phyloP scores from a whole-genome alignment of 2,113 vertebrate species.

The Thamnaconus septentrionalis region DNA sequence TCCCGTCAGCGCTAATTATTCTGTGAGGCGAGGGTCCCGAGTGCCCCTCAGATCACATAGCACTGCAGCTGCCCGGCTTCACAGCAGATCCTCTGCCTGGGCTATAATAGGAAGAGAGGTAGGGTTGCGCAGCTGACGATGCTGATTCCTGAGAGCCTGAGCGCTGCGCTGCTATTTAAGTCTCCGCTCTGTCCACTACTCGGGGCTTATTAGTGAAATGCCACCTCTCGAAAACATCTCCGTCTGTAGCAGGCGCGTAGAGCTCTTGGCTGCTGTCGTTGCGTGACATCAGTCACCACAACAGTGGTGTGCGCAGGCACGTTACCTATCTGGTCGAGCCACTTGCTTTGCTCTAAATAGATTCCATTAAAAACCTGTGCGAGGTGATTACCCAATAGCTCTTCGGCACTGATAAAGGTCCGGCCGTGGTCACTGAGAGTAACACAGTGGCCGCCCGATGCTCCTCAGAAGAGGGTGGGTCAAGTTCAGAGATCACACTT shows the following conservation, averaged over 20 bases:
- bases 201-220: conserved; percentile 43
- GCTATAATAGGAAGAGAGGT: conserved; percentile 82
- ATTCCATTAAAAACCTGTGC: too few relatives aligned
- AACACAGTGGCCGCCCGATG: too few relatives aligned
- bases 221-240: neutral
- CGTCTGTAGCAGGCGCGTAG: neutral
- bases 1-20: conserved; percentile 54
- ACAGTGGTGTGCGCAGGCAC: too few relatives aligned
- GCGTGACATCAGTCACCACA: neutral
- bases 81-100: conserved; percentile 67
- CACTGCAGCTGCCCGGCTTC: conserved; percentile 74
- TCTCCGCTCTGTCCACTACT: conserved; percentile 46
- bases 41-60: conserved; percentile 69
- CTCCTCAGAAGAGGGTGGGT: too few relatives aligned
- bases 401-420: too few relatives aligned
- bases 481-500: too few relatives aligned
- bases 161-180: conserved; percentile 76
- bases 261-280: neutral
- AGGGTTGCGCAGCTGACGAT: conserved; percentile 78
- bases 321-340: too few relatives aligned
- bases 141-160: conserved; percentile 74
- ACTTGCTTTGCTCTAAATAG: too few relatives aligned
- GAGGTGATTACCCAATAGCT: too few relatives aligned
- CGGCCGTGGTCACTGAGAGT: too few relatives aligned
- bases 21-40: conserved; percentile 50